Conservation (phyloP, 1,140 invertebrate species). For the Amyelois transitella region DNA sequence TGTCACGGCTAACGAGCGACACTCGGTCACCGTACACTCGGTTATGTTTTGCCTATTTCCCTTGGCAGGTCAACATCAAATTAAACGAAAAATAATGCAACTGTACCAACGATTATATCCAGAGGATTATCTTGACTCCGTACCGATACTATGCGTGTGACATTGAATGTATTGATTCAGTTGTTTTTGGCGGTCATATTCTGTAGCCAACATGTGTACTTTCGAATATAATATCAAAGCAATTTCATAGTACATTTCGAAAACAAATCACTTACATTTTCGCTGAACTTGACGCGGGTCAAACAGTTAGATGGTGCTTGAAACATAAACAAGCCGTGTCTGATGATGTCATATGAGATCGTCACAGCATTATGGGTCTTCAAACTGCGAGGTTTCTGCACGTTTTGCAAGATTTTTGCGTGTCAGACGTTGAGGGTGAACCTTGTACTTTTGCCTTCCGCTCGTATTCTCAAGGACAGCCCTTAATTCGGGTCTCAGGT, state of each 20-base stretch:
- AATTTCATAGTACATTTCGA: background rate
- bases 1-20: conserved; percentile 60
- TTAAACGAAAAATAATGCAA: background rate
- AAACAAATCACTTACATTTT: conserved; percentile 46
- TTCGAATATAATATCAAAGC: background rate
- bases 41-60: conserved; percentile 11
- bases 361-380: background rate
- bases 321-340: conserved; percentile 29
- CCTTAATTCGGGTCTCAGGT: conserved; percentile 53
- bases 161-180: background rate
- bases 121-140: background rate
- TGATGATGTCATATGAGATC: conserved; percentile 24
- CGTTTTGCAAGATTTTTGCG: conserved; percentile 16
- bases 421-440: conserved; percentile 2
- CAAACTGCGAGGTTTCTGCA: background rate
- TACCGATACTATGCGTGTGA: background rate
- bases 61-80: background rate
- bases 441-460: conserved; percentile 46
- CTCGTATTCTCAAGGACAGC: conserved; percentile 54
- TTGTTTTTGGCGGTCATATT: background rate
- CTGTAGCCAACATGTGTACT: too few species aligned
- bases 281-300: conserved; percentile 60
- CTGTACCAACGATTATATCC: too few species aligned
- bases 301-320: conserved; percentile 26
- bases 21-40: conserved; percentile 40